These are phyloP conservation scores for Tricholauxania praeusta DNA, from an alignment of 2,888 invertebrate species.

Conservation along the genomic window DNA sequence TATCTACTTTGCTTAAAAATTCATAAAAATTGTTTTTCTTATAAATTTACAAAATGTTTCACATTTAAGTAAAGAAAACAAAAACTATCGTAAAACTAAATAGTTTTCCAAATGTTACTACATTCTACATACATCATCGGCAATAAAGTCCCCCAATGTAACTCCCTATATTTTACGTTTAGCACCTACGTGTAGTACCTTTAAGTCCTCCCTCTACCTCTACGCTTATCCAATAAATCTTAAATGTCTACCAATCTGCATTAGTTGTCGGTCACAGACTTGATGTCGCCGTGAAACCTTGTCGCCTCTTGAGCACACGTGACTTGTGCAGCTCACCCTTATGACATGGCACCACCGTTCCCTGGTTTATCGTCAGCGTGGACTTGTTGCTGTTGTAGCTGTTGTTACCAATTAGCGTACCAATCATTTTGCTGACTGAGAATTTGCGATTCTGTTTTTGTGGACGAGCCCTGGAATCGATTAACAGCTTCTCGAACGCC, in stretches of 20 bases:
- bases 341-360: conserved; percentile 73
- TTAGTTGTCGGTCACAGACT: conserved; percentile 75
- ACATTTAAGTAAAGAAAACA: neutral
- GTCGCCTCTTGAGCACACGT: conserved; percentile 71
- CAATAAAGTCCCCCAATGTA: too few relatives aligned
- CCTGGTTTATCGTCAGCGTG: conserved; percentile 68
- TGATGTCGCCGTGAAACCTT: conserved; percentile 74
- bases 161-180: too few relatives aligned
- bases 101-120: too few relatives aligned
- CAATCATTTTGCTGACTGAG: conserved; percentile 84
- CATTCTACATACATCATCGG: too few relatives aligned
- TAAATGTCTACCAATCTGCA: conserved; percentile 42
- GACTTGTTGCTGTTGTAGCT: conserved; percentile 55
- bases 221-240: neutral
- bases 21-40: neutral
- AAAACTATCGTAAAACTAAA: too few relatives aligned
- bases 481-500: conserved; percentile 78
- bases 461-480: conserved; percentile 74
- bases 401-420: conserved; percentile 58
- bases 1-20: neutral
- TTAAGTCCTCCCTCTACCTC: too few relatives aligned
- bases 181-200: neutral
- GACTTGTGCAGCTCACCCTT: conserved; percentile 73
- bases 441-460: conserved; percentile 77
- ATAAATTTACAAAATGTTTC: neutral